Evolutionary conservation across 2,888 invertebrate genomes (phyloP).

Genomic region (Eilema depressum): DNA sequence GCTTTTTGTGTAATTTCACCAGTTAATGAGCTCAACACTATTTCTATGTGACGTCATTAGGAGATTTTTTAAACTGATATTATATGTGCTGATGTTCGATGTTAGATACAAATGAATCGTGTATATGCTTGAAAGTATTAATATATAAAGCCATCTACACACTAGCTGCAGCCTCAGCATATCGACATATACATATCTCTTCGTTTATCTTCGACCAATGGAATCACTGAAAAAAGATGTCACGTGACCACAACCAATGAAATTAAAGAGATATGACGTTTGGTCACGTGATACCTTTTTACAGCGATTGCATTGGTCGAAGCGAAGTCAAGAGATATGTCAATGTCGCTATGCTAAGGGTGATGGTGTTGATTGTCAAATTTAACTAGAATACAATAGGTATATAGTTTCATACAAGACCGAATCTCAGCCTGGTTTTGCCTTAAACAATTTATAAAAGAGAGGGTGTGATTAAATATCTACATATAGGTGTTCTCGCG

Average conservation of each 20-base stretch:
- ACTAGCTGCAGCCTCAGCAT: not conserved
- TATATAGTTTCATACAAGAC: not conserved
- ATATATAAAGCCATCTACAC: not conserved
- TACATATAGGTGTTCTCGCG: not conserved
- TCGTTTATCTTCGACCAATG: no score
- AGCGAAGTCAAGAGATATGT: no score
- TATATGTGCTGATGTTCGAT: constrained; percentile 39
- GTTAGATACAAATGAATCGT: constrained; percentile 43
- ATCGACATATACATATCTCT: no score
- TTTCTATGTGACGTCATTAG: constrained; percentile 34
- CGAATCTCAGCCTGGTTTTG: not conserved
- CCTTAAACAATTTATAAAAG: not conserved
- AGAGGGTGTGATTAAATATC: not conserved
- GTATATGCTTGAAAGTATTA: constrained; percentile 16
- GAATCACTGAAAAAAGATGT: no score
- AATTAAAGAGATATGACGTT: no score
- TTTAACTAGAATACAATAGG: not conserved
- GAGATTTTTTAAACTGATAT: constrained; percentile 36
- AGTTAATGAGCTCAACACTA: constrained; percentile 47
- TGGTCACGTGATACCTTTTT: no score
- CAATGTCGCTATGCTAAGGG: no score
- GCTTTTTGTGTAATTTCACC: constrained; percentile 26
- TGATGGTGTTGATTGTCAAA: not conserved
- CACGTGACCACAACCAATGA: no score
- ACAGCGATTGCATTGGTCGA: no score